These are phyloP conservation scores for Platanista minor DNA, from an alignment of 2,113 vertebrate species.

Conservation along the genomic window DNA sequence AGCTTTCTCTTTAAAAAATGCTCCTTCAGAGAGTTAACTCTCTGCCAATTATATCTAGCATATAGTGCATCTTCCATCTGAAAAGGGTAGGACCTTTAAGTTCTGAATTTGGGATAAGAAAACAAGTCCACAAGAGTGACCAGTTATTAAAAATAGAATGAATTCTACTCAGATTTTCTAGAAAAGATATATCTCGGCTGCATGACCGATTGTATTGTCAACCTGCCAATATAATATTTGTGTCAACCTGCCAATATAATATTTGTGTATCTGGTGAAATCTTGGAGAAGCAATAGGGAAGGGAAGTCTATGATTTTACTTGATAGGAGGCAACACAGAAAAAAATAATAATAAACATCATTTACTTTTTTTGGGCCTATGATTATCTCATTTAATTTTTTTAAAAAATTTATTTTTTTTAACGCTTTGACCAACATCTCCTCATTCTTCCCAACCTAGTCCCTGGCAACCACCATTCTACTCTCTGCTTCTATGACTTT, in stretches of 20 bases:
- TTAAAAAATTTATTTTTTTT: neutral
- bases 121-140: neutral
- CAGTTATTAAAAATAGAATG: conserved; percentile 7
- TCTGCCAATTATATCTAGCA: neutral
- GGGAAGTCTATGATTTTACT: neutral
- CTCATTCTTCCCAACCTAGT: neutral
- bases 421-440: neutral
- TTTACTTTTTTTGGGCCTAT: neutral
- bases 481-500: neutral
- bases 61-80: neutral
- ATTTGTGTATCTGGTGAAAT: neutral
- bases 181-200: neutral
- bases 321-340: neutral
- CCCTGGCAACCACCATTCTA: neutral
- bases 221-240: neutral
- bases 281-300: neutral
- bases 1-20: neutral
- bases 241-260: neutral
- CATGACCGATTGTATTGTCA: neutral
- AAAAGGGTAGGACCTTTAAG: neutral
- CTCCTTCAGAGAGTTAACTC: neutral
- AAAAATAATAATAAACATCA: neutral
- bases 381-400: neutral
- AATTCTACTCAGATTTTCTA: conserved; percentile 7
- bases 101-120: neutral